A percentile compares a stretch with the other conserved stretches of the same genome.
These are phyloP conservation scores for Drosophila flavopinicola DNA, from an alignment of 2,888 invertebrate genomes.

Conservation along the genomic window DNA sequence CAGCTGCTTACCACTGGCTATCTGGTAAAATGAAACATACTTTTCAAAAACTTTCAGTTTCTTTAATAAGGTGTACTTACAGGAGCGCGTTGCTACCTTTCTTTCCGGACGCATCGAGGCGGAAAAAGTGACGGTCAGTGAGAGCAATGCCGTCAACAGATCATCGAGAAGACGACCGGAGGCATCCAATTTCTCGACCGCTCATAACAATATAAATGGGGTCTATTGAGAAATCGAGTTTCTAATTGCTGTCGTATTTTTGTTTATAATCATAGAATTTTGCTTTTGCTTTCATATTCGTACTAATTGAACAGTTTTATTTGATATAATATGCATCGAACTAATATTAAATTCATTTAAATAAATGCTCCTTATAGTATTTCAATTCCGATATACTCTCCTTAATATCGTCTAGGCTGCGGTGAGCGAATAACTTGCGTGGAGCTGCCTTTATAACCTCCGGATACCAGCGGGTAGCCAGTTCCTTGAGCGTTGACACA, in stretches of 20 bases:
- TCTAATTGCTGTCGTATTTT: conserved; percentile 80
- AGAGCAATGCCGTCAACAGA: conserved; percentile 59
- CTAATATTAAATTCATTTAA: conserved; percentile 76
- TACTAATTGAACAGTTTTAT: conserved; percentile 55
- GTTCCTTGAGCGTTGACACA: conserved; percentile 95
- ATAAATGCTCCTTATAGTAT: conserved; percentile 90
- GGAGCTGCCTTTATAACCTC: conserved; percentile 86
- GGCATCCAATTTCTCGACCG: conserved; percentile 74
- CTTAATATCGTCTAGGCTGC: conserved; percentile 92
- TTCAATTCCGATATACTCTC: conserved; percentile 94
- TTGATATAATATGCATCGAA: conserved; percentile 12
- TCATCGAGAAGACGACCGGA: conserved; percentile 67
- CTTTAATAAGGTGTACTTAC: background rate
- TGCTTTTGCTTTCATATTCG: conserved; percentile 77
- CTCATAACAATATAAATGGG: conserved; percentile 84
- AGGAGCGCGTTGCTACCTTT: conserved; percentile 88
- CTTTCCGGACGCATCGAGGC: conserved; percentile 88
- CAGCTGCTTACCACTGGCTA: conserved; percentile 79
- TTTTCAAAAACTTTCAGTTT: background rate
- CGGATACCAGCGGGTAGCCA: conserved; percentile 91
- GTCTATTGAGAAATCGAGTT: conserved; percentile 83
- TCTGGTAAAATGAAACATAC: conserved; percentile 64
- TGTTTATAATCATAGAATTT: conserved; percentile 80
- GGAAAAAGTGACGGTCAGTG: conserved; percentile 85
- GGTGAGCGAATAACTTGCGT: conserved; percentile 88